phyloP scores from a whole-genome alignment of 1,140 invertebrate genomes.

The Heliconius eleuchia region DNA sequence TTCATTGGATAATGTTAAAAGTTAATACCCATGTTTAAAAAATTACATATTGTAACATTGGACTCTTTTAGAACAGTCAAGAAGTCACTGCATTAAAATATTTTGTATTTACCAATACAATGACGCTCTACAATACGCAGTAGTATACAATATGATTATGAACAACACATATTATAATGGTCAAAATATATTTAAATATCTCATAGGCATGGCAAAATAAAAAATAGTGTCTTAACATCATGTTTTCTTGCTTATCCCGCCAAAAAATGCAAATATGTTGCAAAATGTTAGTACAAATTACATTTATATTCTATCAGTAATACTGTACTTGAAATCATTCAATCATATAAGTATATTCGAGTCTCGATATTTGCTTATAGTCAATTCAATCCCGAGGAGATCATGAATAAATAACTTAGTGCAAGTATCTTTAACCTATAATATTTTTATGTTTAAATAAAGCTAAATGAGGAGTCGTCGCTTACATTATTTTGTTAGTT shows the following conservation, averaged over 20 bases:
- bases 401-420: constrained; percentile 42
- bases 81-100: no score
- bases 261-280: background rate
- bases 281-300: constrained; percentile 21
- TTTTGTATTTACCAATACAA: no score
- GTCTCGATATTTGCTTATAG: constrained; percentile 30
- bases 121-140: no score
- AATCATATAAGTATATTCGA: constrained; percentile 46
- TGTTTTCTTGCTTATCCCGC: background rate
- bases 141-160: background rate
- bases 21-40: no score
- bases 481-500: constrained; percentile 29
- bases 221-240: background rate
- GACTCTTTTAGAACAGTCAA: no score
- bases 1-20: no score
- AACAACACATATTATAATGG: background rate
- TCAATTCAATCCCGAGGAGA: constrained; percentile 37
- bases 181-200: background rate
- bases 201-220: background rate
- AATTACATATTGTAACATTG: no score
- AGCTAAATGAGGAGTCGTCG: constrained; percentile 43
- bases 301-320: constrained; percentile 43
- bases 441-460: constrained; percentile 22
- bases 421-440: constrained; percentile 16
- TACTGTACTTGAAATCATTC: constrained; percentile 57